These are phyloP conservation scores for Chromobotia macracanthus DNA, from an alignment of 2,797 vertebrate genomes.

Conservation along the genomic window DNA sequence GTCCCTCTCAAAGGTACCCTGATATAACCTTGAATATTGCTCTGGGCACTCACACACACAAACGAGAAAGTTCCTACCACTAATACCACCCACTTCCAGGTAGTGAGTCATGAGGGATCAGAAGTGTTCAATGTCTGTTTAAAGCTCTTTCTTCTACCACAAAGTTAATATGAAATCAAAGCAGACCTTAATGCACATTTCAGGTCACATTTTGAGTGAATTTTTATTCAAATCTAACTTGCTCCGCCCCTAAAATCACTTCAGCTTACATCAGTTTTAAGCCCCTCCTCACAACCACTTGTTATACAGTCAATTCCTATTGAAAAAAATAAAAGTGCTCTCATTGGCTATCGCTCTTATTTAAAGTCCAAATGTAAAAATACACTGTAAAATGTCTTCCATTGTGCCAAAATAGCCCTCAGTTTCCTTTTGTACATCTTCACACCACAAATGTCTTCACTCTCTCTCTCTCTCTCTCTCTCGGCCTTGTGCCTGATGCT, in stretches of 20 bases:
- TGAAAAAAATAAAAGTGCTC: not conserved
- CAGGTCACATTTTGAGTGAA: too few species aligned
- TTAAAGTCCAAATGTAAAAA: not conserved
- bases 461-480: constrained; percentile 48
- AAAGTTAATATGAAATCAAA: too few species aligned
- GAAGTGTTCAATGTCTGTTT: too few species aligned
- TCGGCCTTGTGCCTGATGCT: too few species aligned
- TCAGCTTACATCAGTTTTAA: not conserved
- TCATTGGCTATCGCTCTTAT: not conserved
- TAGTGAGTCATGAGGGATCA: too few species aligned
- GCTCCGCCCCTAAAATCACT: too few species aligned
- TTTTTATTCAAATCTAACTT: too few species aligned
- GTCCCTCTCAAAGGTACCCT: constrained; percentile 26
- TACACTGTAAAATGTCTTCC: not conserved
- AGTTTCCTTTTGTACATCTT: constrained; percentile 41
- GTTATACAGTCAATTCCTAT: not conserved
- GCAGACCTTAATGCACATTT: too few species aligned
- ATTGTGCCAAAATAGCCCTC: not conserved
- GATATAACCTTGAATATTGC: constrained; percentile 31
- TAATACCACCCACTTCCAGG: too few species aligned
- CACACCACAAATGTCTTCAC: constrained; percentile 50
- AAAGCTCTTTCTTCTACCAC: too few species aligned
- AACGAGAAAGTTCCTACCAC: too few species aligned
- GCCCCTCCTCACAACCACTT: not conserved
- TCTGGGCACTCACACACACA: constrained; percentile 43